phyloP scores from a whole-genome alignment of 2,113 vertebrate genomes.

The Girardinichthys multiradiatus region DNA sequence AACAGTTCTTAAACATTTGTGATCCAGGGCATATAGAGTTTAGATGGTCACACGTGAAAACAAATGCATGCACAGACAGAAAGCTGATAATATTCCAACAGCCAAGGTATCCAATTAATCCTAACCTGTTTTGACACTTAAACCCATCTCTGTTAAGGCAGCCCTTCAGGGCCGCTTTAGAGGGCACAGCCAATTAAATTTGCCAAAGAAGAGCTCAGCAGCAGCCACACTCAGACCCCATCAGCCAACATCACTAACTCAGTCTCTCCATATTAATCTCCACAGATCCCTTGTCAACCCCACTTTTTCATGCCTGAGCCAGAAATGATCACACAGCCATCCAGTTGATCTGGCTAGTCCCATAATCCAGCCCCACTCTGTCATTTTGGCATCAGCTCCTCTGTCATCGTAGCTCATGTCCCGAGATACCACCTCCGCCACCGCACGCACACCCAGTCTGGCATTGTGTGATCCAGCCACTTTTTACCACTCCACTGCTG shows the following conservation, averaged over 20 bases:
- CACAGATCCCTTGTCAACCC: conserved; percentile 68
- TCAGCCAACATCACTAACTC: conserved; percentile 66
- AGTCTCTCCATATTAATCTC: conserved; percentile 74
- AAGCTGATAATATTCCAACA: conserved; percentile 47
- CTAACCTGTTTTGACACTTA: conserved; percentile 67
- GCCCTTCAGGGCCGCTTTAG: conserved; percentile 53
- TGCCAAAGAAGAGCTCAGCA: conserved; percentile 66
- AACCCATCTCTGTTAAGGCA: conserved; percentile 62
- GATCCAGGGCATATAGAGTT: background rate
- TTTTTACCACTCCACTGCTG: conserved; percentile 68
- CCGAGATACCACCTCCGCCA: conserved; percentile 65
- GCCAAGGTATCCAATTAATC: conserved; percentile 62
- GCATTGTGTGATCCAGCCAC: conserved; percentile 73
- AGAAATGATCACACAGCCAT: conserved; percentile 70
- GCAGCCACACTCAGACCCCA: conserved; percentile 51
- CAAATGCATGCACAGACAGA: conserved; percentile 24
- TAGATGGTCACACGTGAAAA: background rate
- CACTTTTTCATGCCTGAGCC: conserved; percentile 66
- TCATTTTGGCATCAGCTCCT: conserved; percentile 72
- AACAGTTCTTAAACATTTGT: conserved; percentile 26
- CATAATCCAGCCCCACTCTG: conserved; percentile 73
- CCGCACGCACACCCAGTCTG: conserved; percentile 69
- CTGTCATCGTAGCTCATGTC: conserved; percentile 73
- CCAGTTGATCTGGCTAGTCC: conserved; percentile 63
- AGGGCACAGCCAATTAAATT: conserved; percentile 65